Percentiles rank a stretch among this genome's conserved stretches.
These are phyloP conservation scores for Eustalomyia histrio DNA, from an alignment of 2,888 invertebrate genomes.

Conservation along the genomic window DNA sequence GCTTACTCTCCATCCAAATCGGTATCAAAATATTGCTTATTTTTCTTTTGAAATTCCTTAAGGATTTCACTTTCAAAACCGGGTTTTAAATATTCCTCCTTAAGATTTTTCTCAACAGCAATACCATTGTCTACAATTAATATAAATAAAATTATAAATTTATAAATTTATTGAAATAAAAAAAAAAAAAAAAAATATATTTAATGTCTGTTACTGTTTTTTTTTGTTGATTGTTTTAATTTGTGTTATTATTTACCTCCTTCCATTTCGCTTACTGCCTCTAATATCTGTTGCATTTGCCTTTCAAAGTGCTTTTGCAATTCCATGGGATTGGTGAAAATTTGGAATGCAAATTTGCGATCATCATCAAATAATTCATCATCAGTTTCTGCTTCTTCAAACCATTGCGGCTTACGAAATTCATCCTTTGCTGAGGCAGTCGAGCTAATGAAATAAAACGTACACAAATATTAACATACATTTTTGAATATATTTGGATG, in stretches of 20 bases:
- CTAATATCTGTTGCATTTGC: constrained; percentile 82
- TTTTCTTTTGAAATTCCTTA: constrained; percentile 75
- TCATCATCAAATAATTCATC: constrained; percentile 79
- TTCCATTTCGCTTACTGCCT: constrained; percentile 79
- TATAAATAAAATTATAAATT: constrained; percentile 2
- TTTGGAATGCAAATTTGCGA: constrained; percentile 80
- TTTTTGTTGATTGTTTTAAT: neutral
- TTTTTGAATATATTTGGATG: neutral
- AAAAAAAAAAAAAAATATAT: no score
- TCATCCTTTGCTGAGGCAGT: constrained; percentile 74
- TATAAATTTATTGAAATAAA: no score
- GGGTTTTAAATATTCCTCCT: constrained; percentile 82
- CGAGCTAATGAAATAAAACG: neutral
- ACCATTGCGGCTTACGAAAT: constrained; percentile 79
- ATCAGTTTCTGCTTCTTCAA: constrained; percentile 79
- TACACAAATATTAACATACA: neutral
- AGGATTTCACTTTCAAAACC: constrained; percentile 77
- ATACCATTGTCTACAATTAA: constrained; percentile 68
- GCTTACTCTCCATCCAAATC: constrained; percentile 82
- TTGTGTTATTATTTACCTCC: constrained; percentile 66
- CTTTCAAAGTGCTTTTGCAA: constrained; percentile 83
- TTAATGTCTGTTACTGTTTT: neutral
- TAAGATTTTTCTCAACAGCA: constrained; percentile 76
- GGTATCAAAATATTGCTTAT: constrained; percentile 77
- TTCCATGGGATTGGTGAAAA: constrained; percentile 83